Conservation (phyloP, 2,888 invertebrate genomes). For the Amiota minor region DNA sequence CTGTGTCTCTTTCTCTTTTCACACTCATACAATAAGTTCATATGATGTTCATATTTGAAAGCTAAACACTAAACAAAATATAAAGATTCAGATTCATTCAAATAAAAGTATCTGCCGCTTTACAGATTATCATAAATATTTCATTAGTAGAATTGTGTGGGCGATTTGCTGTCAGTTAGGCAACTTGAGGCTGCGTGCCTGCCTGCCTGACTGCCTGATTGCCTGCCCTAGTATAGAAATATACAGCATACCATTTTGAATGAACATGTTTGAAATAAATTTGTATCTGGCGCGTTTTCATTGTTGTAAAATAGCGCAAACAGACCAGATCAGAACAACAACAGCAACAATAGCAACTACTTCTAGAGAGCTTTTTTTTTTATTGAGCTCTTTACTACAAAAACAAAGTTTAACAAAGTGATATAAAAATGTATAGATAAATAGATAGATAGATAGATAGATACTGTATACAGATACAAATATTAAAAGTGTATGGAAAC, state of each 20-base stretch:
- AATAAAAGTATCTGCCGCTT: not conserved
- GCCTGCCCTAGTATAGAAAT: constrained; percentile 3
- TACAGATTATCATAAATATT: constrained; percentile 19
- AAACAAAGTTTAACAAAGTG: too few relatives aligned
- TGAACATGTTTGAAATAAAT: constrained; percentile 9
- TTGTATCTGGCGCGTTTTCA: not conserved
- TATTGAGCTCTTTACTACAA: too few relatives aligned
- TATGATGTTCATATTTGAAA: too few relatives aligned
- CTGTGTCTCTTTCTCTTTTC: too few relatives aligned
- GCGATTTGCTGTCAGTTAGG: constrained; percentile 15
- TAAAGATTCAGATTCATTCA: too few relatives aligned
- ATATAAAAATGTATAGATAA: constrained; percentile 35
- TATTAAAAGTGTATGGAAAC: too few relatives aligned
- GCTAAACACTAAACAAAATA: too few relatives aligned
- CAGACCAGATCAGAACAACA: constrained; percentile 56
- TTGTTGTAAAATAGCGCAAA: constrained; percentile 54
- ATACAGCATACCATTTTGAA: constrained; percentile 4
- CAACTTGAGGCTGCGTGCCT: constrained; percentile 20
- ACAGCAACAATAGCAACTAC: constrained; percentile 51
- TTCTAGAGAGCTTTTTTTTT: constrained; percentile 39
- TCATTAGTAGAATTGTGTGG: constrained; percentile 12
- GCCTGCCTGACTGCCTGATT: not conserved
- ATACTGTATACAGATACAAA: constrained; percentile 20
- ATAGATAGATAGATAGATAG: constrained; percentile 38
- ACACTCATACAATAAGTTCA: too few relatives aligned